Conservation (phyloP, 1,140 invertebrate species). For the Hyposmocoma kahamanoa region DNA sequence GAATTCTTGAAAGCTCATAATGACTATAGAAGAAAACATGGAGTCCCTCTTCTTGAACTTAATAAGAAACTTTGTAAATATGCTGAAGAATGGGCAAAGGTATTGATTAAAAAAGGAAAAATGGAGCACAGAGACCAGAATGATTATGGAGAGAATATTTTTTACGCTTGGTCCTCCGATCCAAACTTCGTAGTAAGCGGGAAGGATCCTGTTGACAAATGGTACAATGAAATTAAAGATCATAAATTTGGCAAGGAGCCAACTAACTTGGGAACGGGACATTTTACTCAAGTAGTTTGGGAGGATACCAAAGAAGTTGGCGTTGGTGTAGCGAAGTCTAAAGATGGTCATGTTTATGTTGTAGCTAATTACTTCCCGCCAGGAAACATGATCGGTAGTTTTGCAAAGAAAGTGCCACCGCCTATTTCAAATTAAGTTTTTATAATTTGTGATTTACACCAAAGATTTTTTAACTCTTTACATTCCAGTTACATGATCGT, state of each 20-base stretch:
- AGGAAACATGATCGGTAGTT: slow-evolving; percentile 88
- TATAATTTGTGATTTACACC: no score
- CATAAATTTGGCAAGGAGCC: slow-evolving; percentile 79
- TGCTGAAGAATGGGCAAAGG: slow-evolving; percentile 88
- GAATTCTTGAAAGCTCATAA: slow-evolving; percentile 85
- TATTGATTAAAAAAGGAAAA: slow-evolving; percentile 77
- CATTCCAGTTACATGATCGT: no score
- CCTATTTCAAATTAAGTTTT: no score
- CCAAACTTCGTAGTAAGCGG: slow-evolving; percentile 80
- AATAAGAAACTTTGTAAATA: slow-evolving; percentile 82
- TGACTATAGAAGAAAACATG: slow-evolving; percentile 81
- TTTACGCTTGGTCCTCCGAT: slow-evolving; percentile 83
- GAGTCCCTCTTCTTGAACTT: slow-evolving; percentile 79
- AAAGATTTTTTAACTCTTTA: no score
- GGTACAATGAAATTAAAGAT: slow-evolving; percentile 78
- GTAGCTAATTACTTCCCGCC: slow-evolving; percentile 91
- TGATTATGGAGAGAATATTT: slow-evolving; percentile 89
- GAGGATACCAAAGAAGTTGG: slow-evolving; percentile 84
- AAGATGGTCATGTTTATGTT: slow-evolving; percentile 83
- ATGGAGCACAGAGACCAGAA: slow-evolving; percentile 84
- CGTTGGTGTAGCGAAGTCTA: slow-evolving; percentile 81
- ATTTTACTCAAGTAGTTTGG: slow-evolving; percentile 89
- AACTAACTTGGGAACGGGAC: slow-evolving; percentile 78
- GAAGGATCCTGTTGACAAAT: slow-evolving; percentile 82
- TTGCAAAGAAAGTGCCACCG: slow-evolving; percentile 82